Conservation (phyloP, 2,797 vertebrate genomes). For the Mus caroli region DNA sequence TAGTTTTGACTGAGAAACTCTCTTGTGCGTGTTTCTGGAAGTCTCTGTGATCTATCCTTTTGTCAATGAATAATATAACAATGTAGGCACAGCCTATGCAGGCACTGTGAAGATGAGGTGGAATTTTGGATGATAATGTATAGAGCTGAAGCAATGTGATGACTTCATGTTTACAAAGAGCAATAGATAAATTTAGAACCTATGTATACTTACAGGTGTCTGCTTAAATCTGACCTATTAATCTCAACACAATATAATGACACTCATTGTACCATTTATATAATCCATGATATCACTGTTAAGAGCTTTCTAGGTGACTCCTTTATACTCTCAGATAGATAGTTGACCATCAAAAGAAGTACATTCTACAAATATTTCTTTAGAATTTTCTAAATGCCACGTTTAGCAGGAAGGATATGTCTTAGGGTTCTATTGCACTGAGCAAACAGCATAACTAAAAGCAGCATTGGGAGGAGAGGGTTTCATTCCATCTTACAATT, state of each 20-base stretch:
- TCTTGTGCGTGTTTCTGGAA: background rate
- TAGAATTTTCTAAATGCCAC: background rate
- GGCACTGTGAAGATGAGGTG: background rate
- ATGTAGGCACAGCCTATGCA: background rate
- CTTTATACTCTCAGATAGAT: constrained; percentile 39
- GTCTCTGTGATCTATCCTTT: background rate
- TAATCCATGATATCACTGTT: background rate
- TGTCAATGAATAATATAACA: background rate
- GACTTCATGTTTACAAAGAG: constrained; percentile 31
- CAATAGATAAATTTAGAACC: background rate
- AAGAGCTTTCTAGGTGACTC: constrained; percentile 10
- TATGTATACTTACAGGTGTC: background rate
- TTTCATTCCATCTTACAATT: background rate
- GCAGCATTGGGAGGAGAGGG: too few relatives aligned
- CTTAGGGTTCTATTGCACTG: background rate
- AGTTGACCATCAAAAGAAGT: background rate
- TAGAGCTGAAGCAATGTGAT: background rate
- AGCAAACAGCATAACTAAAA: too few relatives aligned
- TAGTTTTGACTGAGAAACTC: constrained; percentile 3
- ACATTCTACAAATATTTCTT: constrained; percentile 25
- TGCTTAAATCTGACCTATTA: background rate
- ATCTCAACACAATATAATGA: background rate
- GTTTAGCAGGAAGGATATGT: background rate
- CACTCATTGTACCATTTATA: background rate
- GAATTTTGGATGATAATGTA: background rate